A percentile compares a stretch with the other conserved stretches of the same genome.
Conservation (phyloP, 1,140 invertebrate species). For the Ostrea edulis region DNA sequence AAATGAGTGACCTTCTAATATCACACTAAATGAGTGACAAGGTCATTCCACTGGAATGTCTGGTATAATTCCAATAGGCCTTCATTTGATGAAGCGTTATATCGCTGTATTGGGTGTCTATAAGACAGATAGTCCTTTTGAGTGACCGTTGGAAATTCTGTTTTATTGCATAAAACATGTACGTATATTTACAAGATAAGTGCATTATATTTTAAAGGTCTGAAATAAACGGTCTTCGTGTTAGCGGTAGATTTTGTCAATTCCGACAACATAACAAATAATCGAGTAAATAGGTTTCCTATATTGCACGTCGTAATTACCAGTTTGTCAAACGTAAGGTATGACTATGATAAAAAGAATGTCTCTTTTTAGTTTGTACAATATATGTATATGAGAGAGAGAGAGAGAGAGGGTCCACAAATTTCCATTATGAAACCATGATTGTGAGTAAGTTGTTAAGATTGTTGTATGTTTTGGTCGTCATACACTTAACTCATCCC, state of each 20-base stretch:
- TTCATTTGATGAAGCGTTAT: neutral
- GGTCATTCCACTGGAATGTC: neutral
- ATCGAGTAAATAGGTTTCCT: no score
- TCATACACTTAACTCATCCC: neutral
- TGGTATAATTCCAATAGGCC: neutral
- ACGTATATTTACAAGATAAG: neutral
- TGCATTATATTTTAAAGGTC: neutral
- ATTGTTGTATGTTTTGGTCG: no score
- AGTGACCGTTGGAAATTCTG: neutral
- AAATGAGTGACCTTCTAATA: slow-evolving; percentile 11
- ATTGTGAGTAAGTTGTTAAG: neutral
- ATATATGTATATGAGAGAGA: neutral
- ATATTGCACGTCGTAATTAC: no score
- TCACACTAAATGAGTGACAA: neutral
- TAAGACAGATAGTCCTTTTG: neutral
- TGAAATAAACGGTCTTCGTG: no score
- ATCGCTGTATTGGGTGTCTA: neutral
- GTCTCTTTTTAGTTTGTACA: no score
- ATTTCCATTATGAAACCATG: neutral
- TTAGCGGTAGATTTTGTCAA: no score
- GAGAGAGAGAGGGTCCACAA: neutral
- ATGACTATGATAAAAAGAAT: no score
- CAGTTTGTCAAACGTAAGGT: no score
- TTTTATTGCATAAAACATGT: neutral
- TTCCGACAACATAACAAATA: no score